Percentiles rank a stretch among this genome's conserved stretches.
phyloP scores from a whole-genome alignment of 2,888 invertebrate species.

The Diadromus collaris region DNA sequence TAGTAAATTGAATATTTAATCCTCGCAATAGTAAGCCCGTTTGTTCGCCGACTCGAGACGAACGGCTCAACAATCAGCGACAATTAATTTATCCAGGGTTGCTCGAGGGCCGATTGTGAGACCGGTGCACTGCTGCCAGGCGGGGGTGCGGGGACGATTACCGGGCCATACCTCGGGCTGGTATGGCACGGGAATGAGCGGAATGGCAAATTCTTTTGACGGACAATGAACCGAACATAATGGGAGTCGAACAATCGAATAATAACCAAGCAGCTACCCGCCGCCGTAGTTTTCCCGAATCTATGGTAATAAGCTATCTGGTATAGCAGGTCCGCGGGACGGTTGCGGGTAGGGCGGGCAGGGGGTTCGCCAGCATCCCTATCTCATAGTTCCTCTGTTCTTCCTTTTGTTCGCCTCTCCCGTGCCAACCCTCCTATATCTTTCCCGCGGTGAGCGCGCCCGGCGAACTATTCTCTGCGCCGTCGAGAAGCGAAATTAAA shows the following conservation, averaged over 20 bases:
- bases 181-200: slow-evolving; percentile 22
- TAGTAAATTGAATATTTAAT: slow-evolving; percentile 20
- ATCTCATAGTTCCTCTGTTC: slow-evolving; percentile 26
- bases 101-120: not conserved
- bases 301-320: slow-evolving; percentile 52
- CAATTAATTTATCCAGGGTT: slow-evolving; percentile 46
- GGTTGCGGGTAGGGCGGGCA: slow-evolving; percentile 2
- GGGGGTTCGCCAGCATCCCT: slow-evolving; percentile 16
- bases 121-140: not conserved
- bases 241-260: slow-evolving; percentile 58
- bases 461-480: slow-evolving; percentile 35
- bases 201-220: slow-evolving; percentile 53
- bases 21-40: slow-evolving; percentile 8
- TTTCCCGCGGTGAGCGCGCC: slow-evolving; percentile 20
- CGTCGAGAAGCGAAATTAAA: slow-evolving; percentile 44
- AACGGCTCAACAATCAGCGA: slow-evolving; percentile 45
- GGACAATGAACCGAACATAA: slow-evolving; percentile 54
- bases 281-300: slow-evolving; percentile 30
- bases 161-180: slow-evolving; percentile 5
- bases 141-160: not conserved
- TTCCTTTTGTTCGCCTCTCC: slow-evolving; percentile 40
- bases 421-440: slow-evolving; percentile 17
- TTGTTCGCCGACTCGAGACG: slow-evolving; percentile 27
- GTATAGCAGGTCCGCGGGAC: not conserved
- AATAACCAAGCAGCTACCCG: slow-evolving; percentile 41